Conservation (phyloP, 2,888 invertebrate genomes). For the Anoplius nigerrimus region DNA sequence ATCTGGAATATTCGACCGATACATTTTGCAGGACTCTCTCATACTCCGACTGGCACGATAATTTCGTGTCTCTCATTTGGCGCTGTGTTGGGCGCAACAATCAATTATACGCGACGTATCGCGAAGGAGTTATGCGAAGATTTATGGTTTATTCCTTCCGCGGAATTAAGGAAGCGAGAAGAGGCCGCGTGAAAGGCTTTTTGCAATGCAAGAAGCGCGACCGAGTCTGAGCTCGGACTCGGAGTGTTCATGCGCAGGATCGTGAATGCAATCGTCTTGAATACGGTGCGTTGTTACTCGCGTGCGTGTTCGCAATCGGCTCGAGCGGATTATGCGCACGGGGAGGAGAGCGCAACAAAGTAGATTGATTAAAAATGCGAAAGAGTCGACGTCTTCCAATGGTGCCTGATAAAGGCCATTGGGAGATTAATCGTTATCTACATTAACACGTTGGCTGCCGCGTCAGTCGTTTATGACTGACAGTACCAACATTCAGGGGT, state of each 20-base stretch:
- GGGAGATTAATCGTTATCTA: too few species aligned
- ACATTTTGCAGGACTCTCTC: too few species aligned
- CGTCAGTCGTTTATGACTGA: too few species aligned
- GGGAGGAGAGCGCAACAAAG: not conserved
- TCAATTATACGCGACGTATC: slow-evolving; percentile 26
- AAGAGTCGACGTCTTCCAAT: too few species aligned
- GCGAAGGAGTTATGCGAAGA: slow-evolving; percentile 13
- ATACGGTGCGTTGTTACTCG: not conserved
- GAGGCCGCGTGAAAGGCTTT: slow-evolving; percentile 17
- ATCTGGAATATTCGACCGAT: too few species aligned
- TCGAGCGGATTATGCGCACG: not conserved
- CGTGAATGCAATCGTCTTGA: not conserved
- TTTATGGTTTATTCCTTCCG: not conserved
- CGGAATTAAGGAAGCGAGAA: slow-evolving; percentile 14
- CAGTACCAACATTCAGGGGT: too few species aligned
- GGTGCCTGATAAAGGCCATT: too few species aligned
- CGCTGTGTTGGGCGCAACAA: slow-evolving; percentile 10
- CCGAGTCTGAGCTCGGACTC: not conserved
- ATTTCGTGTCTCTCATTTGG: too few species aligned
- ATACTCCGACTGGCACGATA: too few species aligned
- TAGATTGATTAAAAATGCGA: too few species aligned
- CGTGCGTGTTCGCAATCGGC: slow-evolving; percentile 4
- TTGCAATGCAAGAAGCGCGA: slow-evolving; percentile 3
- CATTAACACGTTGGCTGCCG: too few species aligned
- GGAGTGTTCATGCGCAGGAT: not conserved